Percentiles rank a stretch among this genome's conserved stretches.
Conservation (phyloP, 2,113 vertebrate species). For the rat (Rattus norvegicus) region GRCr8 NC_086024.1:33683501-33684000, state of each 20-base stretch:
- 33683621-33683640: conserved; percentile 98
- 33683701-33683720: background rate
- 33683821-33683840: background rate
- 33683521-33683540: background rate
- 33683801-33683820: background rate
- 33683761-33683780: background rate
- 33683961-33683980: background rate
- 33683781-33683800: background rate
- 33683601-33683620: conserved; percentile 95
- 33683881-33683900: background rate
- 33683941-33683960: background rate
- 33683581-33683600: conserved; percentile 96
- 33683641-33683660: conserved; percentile 98
- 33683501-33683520: background rate
- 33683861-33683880: background rate
- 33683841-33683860: background rate
- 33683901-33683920: background rate
- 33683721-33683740: conserved; percentile 27
- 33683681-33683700: conserved; percentile 36
- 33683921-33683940: background rate
- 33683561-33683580: conserved; percentile 96
- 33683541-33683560: conserved; percentile 88
- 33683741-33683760: background rate
- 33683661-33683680: conserved; percentile 91
- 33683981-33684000: background rate